Base-by-base conservation (phyloP, 2,888 invertebrate genomes). In the Drosophila colorata region DNA sequence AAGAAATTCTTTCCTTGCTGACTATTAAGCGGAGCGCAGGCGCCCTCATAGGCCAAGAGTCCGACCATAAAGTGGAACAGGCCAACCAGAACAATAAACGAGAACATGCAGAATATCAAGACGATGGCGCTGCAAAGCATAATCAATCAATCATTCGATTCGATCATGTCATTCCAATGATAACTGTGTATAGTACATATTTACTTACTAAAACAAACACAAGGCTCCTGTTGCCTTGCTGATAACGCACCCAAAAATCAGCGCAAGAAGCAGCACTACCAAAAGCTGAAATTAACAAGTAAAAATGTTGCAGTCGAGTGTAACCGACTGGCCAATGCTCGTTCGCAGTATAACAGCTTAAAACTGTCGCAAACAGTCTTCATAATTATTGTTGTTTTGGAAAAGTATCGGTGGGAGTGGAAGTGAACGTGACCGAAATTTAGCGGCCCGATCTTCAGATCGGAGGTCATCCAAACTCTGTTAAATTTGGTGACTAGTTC, bases 181-280 rank as follows among this genome's bases (percentile, higher is more conserved):
- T 20, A 20, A 20, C 2, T 20, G 20, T 4, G 25, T 25, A 25
- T 25, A 5, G 25, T 25, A 25, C 5, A 20, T 20, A 1, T 20
- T 0, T 9, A 33, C 94, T 93, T 92, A 97, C 97, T 96, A 94
- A 93, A 97, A 95, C 65, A 98, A 94, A 84, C 96, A 96, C 76
- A 95, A 93, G 56, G 97, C 95, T 58, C 98, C 98, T 38, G 96
- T 94, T 57, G 96, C 97, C 92, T 97, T 96, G 92, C 96, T 97
- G 92, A 97, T 98, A 92, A 97, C 98, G 89, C 97, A 95, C 63
- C 98, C 98, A 91, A 97, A 98, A 87, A 97, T 93, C 58, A 98
- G 93, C 1, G 98, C 98, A 90, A 96, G 93, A 53, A 95, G 94
- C 89, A 97, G 93, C 84, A 96, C 94, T 56, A 95, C 89, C 31